Conservation (phyloP, 2,113 vertebrate genomes). For the Epinephelus moara region DNA sequence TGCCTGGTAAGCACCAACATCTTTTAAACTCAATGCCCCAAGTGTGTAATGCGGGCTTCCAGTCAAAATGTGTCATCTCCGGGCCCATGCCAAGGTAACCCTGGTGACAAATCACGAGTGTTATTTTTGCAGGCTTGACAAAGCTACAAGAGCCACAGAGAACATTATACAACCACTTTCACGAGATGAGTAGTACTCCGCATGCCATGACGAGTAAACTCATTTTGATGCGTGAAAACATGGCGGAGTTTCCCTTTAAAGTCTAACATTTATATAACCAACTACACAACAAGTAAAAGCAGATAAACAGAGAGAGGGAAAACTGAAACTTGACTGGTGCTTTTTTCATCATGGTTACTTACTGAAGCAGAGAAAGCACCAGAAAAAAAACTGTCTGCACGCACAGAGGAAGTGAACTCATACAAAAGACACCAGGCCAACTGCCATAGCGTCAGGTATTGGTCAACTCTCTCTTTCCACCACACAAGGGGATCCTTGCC, state of each 20-base stretch:
- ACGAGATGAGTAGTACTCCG: background rate
- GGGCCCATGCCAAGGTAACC: background rate
- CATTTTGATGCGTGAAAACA: background rate
- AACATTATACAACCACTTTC: constrained; percentile 5
- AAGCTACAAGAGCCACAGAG: constrained; percentile 24
- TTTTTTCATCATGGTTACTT: background rate
- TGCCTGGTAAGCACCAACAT: background rate
- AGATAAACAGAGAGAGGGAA: background rate
- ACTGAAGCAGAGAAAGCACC: background rate
- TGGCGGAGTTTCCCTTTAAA: background rate
- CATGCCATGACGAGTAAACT: background rate
- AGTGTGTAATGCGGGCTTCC: background rate
- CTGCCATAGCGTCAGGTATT: background rate
- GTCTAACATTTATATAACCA: background rate
- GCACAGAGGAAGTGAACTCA: constrained; percentile 12
- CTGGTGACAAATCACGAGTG: background rate
- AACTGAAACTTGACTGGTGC: background rate
- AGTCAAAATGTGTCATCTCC: constrained; percentile 18
- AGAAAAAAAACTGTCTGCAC: background rate
- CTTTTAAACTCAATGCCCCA: background rate
- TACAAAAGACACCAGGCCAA: background rate
- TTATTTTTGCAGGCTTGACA: constrained; percentile 4
- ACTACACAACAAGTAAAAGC: background rate
- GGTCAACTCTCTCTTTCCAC: background rate
- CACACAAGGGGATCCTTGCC: background rate